Conservation (phyloP, 35 echinoderm and acorn worm genomes). For the Holothuria glaberrima region DNA sequence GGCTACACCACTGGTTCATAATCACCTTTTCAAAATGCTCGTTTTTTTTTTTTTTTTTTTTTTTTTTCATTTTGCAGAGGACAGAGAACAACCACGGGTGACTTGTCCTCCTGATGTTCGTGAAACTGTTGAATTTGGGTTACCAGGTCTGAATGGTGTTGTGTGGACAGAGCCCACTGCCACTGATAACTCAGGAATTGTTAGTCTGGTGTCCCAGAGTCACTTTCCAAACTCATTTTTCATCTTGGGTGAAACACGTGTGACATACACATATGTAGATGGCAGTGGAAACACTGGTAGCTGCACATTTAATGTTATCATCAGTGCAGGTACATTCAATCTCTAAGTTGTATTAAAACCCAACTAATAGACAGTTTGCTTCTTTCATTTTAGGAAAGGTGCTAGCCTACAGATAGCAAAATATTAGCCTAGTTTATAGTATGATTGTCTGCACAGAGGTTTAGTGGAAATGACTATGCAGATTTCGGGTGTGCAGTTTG, state of each 20-base stretch:
- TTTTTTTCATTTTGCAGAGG: too few species aligned
- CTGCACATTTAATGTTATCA: constrained; percentile 59
- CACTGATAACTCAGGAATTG: constrained; percentile 29
- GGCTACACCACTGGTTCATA: too few species aligned
- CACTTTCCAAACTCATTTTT: constrained; percentile 23
- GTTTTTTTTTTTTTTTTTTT: too few species aligned
- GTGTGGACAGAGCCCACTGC: constrained; percentile 14
- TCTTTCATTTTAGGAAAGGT: too few species aligned
- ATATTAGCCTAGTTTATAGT: too few species aligned
- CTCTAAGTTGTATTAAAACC: too few species aligned
- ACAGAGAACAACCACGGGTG: constrained; percentile 2
- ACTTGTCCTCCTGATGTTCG: constrained; percentile 22
- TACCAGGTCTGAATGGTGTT: not conserved
- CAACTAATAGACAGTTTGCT: too few species aligned
- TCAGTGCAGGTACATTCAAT: constrained; percentile 36
- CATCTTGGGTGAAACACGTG: constrained; percentile 5
- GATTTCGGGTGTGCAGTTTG: too few species aligned
- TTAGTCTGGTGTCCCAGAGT: not conserved
- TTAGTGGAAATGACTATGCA: too few species aligned
- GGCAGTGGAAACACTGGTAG: not conserved
- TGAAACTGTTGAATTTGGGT: not conserved
- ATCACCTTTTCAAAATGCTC: too few species aligned
- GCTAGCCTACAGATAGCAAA: too few species aligned
- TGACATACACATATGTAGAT: constrained; percentile 10
- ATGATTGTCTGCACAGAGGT: too few species aligned